phyloP scores from a whole-genome alignment of 2,888 invertebrate species.

The Ischnus inquisitorius region DNA sequence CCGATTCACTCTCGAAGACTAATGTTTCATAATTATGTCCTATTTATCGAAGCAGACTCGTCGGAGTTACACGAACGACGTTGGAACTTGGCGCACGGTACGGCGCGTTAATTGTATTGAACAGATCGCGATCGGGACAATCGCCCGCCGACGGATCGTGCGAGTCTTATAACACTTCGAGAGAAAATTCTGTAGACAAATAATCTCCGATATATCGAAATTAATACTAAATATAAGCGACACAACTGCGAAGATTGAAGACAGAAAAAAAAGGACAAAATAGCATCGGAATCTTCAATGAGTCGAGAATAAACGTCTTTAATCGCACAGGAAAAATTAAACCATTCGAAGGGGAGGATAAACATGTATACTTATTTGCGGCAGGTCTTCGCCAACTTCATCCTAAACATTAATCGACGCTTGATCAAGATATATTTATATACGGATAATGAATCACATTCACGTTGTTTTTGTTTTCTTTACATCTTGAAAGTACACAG shows the following conservation, averaged over 20 bases:
- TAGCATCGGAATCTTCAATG: slow-evolving; percentile 21
- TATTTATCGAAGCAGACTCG: slow-evolving; percentile 13
- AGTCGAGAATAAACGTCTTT: slow-evolving; percentile 21
- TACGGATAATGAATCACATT: slow-evolving; percentile 64
- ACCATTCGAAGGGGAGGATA: slow-evolving; percentile 8
- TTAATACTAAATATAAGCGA: slow-evolving; percentile 18
- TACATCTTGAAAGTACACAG: slow-evolving; percentile 59
- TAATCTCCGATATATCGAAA: slow-evolving; percentile 14
- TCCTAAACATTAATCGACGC: slow-evolving; percentile 59
- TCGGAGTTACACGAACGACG: slow-evolving; percentile 7
- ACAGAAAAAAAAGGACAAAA: background rate
- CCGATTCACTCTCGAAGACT: slow-evolving; percentile 3
- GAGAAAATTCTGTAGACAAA: slow-evolving; percentile 17
- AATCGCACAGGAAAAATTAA: slow-evolving; percentile 21
- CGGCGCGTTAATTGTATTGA: slow-evolving; percentile 15
- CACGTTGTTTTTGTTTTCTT: slow-evolving; percentile 43
- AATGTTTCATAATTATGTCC: slow-evolving; percentile 5
- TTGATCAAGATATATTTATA: slow-evolving; percentile 50
- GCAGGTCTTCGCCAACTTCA: slow-evolving; percentile 50
- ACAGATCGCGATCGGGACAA: slow-evolving; percentile 23
- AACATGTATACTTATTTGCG: slow-evolving; percentile 47
- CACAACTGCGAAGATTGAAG: background rate
- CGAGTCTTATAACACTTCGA: slow-evolving; percentile 11
- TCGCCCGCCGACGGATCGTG: slow-evolving; percentile 4
- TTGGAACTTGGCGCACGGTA: slow-evolving; percentile 22